Conservation (phyloP, 2,113 vertebrate genomes). For the Pelusios castaneus region DNA sequence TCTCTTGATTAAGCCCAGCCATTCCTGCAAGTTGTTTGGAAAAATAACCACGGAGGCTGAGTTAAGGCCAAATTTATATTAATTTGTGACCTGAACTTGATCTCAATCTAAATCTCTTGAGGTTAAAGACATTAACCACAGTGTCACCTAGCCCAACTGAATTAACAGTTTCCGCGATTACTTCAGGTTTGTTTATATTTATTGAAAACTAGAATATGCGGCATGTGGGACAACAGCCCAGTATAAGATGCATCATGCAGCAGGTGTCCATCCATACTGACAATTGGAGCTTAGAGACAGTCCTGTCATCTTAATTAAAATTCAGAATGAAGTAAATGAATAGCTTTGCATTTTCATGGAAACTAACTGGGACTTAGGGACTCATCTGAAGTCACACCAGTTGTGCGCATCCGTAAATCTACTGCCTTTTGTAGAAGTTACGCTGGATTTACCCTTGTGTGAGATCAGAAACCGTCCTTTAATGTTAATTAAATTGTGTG, state of each 20-base stretch:
- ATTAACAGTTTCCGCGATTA: not conserved
- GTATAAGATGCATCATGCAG: not conserved
- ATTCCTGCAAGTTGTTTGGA: not conserved
- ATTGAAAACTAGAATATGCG: not conserved
- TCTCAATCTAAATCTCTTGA: not conserved
- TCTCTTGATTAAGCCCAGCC: not conserved
- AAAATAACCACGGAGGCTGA: not conserved
- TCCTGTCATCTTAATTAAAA: conserved; percentile 27
- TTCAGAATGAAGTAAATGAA: conserved; percentile 43
- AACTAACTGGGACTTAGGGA: not conserved
- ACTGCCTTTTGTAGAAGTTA: not conserved
- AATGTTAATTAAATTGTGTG: conserved; percentile 33
- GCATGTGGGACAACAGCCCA: not conserved
- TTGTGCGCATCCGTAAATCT: not conserved
- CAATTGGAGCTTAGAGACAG: conserved; percentile 38
- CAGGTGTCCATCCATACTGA: conserved; percentile 25
- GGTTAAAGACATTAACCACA: conserved; percentile 19
- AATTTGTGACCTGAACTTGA: not conserved
- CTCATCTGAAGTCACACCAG: conserved; percentile 14
- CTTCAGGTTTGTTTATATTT: conserved; percentile 9
- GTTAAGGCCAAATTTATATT: conserved; percentile 2
- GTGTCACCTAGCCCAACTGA: not conserved
- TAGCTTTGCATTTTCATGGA: conserved; percentile 17
- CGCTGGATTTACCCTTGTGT: not conserved
- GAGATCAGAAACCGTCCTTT: conserved; percentile 16